phyloP scores from a whole-genome alignment of 2,797 vertebrate species.

The Danio aesculapii region DNA sequence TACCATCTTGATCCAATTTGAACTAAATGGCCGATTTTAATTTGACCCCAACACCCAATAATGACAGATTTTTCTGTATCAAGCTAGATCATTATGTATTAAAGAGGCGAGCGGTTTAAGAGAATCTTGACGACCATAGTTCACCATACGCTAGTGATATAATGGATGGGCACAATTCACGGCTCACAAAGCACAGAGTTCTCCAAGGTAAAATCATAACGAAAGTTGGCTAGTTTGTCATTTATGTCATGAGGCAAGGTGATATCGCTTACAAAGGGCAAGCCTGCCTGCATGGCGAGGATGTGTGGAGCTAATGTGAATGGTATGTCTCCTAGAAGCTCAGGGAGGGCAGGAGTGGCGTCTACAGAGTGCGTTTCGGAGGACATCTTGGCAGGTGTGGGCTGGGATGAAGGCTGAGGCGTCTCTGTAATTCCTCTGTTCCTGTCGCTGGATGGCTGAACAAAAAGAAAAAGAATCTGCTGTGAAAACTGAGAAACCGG shows the following conservation, averaged over 20 bases:
- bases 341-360: slow-evolving; percentile 74
- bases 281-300: slow-evolving; percentile 82
- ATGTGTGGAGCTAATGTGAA: slow-evolving; percentile 94
- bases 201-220: slow-evolving; percentile 96
- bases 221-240: slow-evolving; percentile 88
- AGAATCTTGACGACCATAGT: slow-evolving; percentile 9
- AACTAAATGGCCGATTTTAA: not conserved
- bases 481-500: slow-evolving; percentile 16
- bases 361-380: slow-evolving; percentile 68
- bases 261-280: slow-evolving; percentile 79
- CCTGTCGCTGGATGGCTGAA: slow-evolving; percentile 56
- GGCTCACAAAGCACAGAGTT: slow-evolving; percentile 91
- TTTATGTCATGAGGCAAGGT: slow-evolving; percentile 81
- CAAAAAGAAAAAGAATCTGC: slow-evolving; percentile 30
- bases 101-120: slow-evolving; percentile 27
- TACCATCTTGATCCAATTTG: slow-evolving; percentile 8
- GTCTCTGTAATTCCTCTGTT: slow-evolving; percentile 26
- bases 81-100: not conserved
- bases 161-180: slow-evolving; percentile 60
- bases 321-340: slow-evolving; percentile 91
- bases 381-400: slow-evolving; percentile 40
- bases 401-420: slow-evolving; percentile 37
- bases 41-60: not conserved
- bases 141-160: not conserved
- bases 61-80: slow-evolving; percentile 5